Evolutionary conservation across 2,113 vertebrate species (phyloP).

Genomic region (Caranx melampygus): DNA sequence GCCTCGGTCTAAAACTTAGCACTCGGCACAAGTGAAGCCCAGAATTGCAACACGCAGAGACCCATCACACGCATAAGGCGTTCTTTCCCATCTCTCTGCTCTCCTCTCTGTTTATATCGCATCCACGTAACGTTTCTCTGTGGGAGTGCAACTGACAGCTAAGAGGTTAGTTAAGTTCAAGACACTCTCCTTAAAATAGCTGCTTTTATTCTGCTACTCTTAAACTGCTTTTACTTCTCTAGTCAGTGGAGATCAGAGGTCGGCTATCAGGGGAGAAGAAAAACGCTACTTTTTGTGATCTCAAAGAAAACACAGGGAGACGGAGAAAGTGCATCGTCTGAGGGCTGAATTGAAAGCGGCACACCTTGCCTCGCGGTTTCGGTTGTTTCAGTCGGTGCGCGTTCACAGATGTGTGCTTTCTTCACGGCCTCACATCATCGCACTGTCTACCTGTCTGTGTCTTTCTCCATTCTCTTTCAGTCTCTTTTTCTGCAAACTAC

Average conservation of each 20-base stretch:
- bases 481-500: neutral
- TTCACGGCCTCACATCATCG: neutral
- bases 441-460: neutral
- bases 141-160: conserved; percentile 54
- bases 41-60: conserved; percentile 10
- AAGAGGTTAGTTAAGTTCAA: conserved; percentile 48
- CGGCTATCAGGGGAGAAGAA: conserved; percentile 29
- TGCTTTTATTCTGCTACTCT: conserved; percentile 48
- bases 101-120: conserved; percentile 34
- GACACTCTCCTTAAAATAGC: conserved; percentile 61
- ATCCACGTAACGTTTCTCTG: conserved; percentile 56
- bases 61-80: conserved; percentile 15
- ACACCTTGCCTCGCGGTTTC: neutral
- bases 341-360: conserved; percentile 6
- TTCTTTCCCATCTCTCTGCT: conserved; percentile 36
- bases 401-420: neutral
- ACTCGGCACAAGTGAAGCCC: conserved; percentile 5
- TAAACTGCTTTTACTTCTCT: conserved; percentile 55
- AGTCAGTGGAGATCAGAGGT: conserved; percentile 55
- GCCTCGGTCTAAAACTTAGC: neutral
- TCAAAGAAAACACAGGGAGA: conserved; percentile 16
- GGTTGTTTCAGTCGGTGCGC: neutral
- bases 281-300: conserved; percentile 35
- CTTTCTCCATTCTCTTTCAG: neutral
- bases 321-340: neutral